These are phyloP conservation scores for Bhutanitis thaidina DNA, from an alignment of 2,888 invertebrate species.

Conservation along the genomic window DNA sequence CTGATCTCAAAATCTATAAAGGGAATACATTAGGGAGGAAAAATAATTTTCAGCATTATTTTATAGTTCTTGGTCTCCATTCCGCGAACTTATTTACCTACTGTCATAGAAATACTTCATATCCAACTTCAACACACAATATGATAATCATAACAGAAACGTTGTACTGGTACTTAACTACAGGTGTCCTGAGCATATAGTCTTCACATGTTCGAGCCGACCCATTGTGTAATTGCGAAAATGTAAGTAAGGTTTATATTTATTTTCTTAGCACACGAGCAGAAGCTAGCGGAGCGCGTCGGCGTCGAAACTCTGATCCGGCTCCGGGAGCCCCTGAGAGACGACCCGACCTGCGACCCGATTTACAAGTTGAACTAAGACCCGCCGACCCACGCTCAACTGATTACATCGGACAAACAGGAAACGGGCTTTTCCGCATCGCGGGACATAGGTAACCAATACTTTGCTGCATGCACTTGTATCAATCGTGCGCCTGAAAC, in stretches of 20 bases:
- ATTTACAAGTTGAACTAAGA: conserved; percentile 73
- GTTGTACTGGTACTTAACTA: no score
- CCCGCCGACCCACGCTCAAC: conserved; percentile 74
- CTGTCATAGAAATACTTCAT: no score
- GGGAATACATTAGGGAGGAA: no score
- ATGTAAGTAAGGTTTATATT: no score
- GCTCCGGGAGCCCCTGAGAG: conserved; percentile 77
- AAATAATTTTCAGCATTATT: no score
- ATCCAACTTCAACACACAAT: no score
- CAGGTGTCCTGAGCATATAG: no score
- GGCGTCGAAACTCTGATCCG: conserved; percentile 87
- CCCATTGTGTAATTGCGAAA: background rate
- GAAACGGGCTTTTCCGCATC: conserved; percentile 85
- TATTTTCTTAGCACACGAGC: conserved; percentile 39
- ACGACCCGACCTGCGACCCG: conserved; percentile 63
- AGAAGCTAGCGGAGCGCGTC: conserved; percentile 75
- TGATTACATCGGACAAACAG: conserved; percentile 77
- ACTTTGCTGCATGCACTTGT: background rate
- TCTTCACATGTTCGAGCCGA: no score
- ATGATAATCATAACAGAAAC: no score
- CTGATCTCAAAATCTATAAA: no score
- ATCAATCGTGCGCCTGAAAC: background rate
- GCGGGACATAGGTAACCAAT: conserved; percentile 82
- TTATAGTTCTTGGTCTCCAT: no score
- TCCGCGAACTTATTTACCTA: no score